These are phyloP conservation scores for Cryptosula pallasiana DNA, from an alignment of 2,888 invertebrate genomes.

Conservation along the genomic window DNA sequence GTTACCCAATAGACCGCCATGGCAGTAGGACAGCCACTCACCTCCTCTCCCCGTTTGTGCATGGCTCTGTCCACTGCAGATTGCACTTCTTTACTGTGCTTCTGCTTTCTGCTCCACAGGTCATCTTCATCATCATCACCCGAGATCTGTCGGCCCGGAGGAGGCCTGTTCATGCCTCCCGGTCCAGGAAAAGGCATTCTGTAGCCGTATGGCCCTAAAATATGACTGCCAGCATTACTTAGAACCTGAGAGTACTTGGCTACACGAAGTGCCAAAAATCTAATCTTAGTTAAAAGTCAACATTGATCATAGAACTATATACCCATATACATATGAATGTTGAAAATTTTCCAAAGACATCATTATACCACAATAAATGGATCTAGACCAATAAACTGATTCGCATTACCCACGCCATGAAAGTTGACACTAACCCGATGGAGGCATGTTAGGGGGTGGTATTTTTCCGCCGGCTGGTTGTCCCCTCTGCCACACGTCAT, in stretches of 20 bases:
- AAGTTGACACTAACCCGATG: not conserved
- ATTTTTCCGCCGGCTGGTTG: conserved; percentile 1
- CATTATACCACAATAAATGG: too few relatives aligned
- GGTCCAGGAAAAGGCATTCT: not conserved
- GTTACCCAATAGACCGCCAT: too few relatives aligned
- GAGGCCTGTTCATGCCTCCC: not conserved
- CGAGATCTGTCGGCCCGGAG: not conserved
- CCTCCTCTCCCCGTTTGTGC: conserved; percentile 20
- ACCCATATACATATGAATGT: too few relatives aligned
- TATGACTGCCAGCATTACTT: too few relatives aligned
- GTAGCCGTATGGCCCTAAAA: conserved; percentile 13
- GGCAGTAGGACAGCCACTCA: too few relatives aligned
- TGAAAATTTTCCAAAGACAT: too few relatives aligned
- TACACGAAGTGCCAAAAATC: too few relatives aligned
- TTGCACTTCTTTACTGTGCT: not conserved
- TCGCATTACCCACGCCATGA: too few relatives aligned
- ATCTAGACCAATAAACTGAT: too few relatives aligned
- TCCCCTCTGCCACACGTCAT: conserved; percentile 20
- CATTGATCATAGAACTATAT: too few relatives aligned
- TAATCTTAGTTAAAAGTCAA: too few relatives aligned
- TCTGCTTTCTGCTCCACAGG: not conserved
- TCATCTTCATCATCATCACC: not conserved
- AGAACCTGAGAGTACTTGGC: too few relatives aligned
- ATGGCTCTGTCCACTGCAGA: conserved; percentile 3
- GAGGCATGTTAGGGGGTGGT: conserved; percentile 14